Evolutionary conservation across 2,888 invertebrate species (phyloP).

Genomic region (Lottia scabra): DNA sequence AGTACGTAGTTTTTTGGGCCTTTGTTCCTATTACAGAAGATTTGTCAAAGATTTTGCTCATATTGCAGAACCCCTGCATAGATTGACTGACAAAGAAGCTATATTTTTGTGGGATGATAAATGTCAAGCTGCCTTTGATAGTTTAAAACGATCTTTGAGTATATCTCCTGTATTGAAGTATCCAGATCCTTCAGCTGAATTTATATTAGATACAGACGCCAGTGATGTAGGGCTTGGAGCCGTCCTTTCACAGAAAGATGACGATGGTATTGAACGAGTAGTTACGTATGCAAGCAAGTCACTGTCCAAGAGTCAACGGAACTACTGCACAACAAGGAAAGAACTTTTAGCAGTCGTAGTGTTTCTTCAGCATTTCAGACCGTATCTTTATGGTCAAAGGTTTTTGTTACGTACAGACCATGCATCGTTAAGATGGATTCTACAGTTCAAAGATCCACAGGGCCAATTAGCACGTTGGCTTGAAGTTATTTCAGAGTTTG

Average conservation of each 20-base stretch:
- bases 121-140: neutral
- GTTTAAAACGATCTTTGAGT: neutral
- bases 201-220: neutral
- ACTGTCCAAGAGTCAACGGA: neutral
- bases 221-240: neutral
- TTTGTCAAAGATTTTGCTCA: too few relatives aligned
- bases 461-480: slow-evolving; percentile 22
- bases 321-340: too few relatives aligned
- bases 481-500: slow-evolving; percentile 10
- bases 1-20: too few relatives aligned
- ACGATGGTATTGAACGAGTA: neutral
- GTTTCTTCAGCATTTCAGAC: too few relatives aligned
- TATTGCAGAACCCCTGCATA: neutral
- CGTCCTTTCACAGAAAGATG: neutral
- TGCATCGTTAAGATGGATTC: neutral
- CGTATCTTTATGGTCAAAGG: too few relatives aligned
- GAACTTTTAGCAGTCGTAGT: too few relatives aligned
- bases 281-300: neutral
- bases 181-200: neutral
- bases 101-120: neutral
- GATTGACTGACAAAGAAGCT: neutral
- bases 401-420: too few relatives aligned
- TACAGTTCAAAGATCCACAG: slow-evolving; percentile 17
- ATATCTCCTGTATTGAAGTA: neutral
- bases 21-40: too few relatives aligned